phyloP scores from a whole-genome alignment of 1,140 invertebrate genomes.

The Pantala flavescens region DNA sequence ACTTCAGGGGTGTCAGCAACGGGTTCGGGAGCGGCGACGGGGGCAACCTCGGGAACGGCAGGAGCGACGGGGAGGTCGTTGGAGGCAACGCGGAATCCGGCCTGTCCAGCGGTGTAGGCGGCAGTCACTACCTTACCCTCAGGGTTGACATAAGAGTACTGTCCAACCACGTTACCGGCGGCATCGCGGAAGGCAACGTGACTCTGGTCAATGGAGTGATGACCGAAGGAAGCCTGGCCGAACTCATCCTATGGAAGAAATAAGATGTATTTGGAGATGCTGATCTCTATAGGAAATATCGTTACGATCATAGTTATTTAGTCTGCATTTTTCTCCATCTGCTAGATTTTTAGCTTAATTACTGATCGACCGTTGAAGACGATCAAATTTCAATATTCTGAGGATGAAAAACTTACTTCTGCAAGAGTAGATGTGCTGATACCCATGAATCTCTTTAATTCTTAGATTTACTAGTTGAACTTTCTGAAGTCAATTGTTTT shows the following conservation, averaged over 20 bases:
- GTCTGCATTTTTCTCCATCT: background rate
- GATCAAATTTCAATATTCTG: no score
- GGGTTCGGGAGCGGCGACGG: constrained; percentile 13
- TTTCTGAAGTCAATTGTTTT: no score
- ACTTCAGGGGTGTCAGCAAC: constrained; percentile 28
- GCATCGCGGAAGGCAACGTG: constrained; percentile 40
- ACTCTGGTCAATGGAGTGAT: constrained; percentile 41
- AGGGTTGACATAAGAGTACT: constrained; percentile 44
- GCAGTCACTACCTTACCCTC: constrained; percentile 40
- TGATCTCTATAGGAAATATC: constrained; percentile 15
- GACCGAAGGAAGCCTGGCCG: constrained; percentile 44
- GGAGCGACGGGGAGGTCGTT: constrained; percentile 37
- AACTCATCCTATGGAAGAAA: constrained; percentile 38
- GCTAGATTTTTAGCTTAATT: no score
- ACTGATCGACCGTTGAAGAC: no score
- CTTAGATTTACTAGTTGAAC: no score
- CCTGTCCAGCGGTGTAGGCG: constrained; percentile 37
- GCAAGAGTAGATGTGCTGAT: no score
- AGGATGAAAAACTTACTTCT: no score
- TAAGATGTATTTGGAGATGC: background rate
- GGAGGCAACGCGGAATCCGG: constrained; percentile 43
- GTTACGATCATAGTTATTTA: constrained; percentile 1
- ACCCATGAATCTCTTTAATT: no score
- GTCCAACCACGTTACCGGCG: constrained; percentile 42
- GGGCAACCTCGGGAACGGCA: constrained; percentile 25